Evolutionary conservation across 2,888 invertebrate species (phyloP).

Genomic region (Plagodis dolabraria): DNA sequence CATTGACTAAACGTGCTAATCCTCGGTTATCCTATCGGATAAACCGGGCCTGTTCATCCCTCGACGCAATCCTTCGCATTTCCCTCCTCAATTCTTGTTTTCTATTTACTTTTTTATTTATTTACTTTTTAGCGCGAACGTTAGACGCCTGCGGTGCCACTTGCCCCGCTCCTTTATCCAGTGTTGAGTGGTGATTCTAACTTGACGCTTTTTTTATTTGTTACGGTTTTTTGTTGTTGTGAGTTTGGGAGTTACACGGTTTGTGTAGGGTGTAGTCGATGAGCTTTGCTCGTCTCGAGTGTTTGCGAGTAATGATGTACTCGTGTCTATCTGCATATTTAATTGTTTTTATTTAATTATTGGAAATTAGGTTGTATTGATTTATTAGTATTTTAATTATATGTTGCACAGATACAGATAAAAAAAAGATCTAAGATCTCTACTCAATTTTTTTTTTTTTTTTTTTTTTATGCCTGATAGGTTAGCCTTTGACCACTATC

Average conservation of each 20-base stretch:
- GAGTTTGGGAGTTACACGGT: constrained; percentile 34
- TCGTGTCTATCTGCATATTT: background rate
- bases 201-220: constrained; percentile 46
- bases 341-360: too few relatives aligned
- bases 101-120: constrained; percentile 47
- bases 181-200: constrained; percentile 44
- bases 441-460: too few relatives aligned
- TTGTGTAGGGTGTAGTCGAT: constrained; percentile 16
- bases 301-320: constrained; percentile 1
- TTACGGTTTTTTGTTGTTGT: constrained; percentile 35
- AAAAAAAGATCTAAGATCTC: too few relatives aligned
- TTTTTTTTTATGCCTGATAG: too few relatives aligned
- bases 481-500: too few relatives aligned
- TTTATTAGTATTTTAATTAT: too few relatives aligned
- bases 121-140: constrained; percentile 59
- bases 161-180: constrained; percentile 59
- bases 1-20: background rate
- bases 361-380: too few relatives aligned
- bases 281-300: constrained; percentile 11
- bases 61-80: constrained; percentile 57
- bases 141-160: constrained; percentile 69
- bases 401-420: too few relatives aligned
- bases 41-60: constrained; percentile 16
- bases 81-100: constrained; percentile 61
- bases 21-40: background rate